Percentiles rank a stretch among this genome's conserved stretches.
These are phyloP conservation scores for Achatina immaculata DNA, from an alignment of 1,140 invertebrate genomes.

Conservation along the genomic window DNA sequence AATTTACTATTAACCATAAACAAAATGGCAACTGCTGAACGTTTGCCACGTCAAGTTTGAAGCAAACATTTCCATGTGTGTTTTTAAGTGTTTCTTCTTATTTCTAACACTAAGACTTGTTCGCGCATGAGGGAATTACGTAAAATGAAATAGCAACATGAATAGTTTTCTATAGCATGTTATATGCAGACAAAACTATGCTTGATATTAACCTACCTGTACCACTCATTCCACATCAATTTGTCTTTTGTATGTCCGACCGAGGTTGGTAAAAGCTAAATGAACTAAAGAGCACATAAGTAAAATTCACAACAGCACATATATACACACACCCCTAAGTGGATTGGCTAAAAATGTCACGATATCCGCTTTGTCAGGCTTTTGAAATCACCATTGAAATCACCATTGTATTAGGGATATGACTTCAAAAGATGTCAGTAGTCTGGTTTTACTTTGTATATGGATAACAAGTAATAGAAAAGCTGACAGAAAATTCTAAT, in stretches of 20 bases:
- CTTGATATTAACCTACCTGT: background rate
- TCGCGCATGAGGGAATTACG: background rate
- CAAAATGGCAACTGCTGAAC: slow-evolving; percentile 11
- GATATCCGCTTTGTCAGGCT: too few species aligned
- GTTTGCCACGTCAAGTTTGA: slow-evolving; percentile 28
- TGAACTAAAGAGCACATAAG: too few species aligned
- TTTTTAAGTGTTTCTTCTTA: background rate
- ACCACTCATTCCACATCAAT: background rate
- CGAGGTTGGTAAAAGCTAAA: background rate
- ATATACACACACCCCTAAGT: too few species aligned
- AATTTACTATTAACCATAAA: slow-evolving; percentile 18
- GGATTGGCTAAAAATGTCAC: too few species aligned
- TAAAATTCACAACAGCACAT: too few species aligned
- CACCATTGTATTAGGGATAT: too few species aligned
- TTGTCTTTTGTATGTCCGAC: background rate
- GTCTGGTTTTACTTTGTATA: too few species aligned
- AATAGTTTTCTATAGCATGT: background rate
- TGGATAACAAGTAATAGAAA: too few species aligned
- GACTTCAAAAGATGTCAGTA: too few species aligned
- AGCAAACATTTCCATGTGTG: background rate
- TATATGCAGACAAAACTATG: background rate
- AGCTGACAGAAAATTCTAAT: too few species aligned
- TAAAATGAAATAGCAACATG: background rate
- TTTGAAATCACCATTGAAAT: too few species aligned
- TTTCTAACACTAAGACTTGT: background rate